Base-by-base conservation (phyloP, 2,888 invertebrate species). In the Hofmannophila pseudospretella region DNA sequence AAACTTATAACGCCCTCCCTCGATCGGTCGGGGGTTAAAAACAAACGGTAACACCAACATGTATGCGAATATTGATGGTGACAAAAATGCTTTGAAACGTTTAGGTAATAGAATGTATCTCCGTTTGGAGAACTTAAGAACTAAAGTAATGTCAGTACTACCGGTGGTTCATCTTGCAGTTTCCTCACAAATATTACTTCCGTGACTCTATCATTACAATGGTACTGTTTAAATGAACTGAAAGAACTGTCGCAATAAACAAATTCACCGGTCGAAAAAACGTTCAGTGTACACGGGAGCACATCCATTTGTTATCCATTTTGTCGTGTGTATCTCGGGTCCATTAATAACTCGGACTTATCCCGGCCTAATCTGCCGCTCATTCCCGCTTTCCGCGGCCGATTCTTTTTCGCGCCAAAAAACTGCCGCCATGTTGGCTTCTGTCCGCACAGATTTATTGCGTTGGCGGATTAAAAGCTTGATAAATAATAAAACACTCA, bases 281-380 rank as follows among this genome's bases (percentile, higher is more conserved):
- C n/a, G n/a, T n/a, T n/a, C n/a, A 54, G 8, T 20, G 32, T 25
- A 49, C 48, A 41, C 50, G 44, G 49, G 56, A 51, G 48, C 56
- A 58, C 61, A 64, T 57, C 73, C 80, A 80, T 82, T 73, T 67
- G 64, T 76, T 79, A 81, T 77, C 75, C 80, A 64, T 69, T 65
- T 61, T 66, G 70, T 69, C 70, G 68, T 69, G 75, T 80, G 73
- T 81, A 81, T 75, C 79, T 70, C 69, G 49, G 76, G 71, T 84
- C 82, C 84, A 86, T 86, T 86, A 86, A 86, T 86, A 86, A 84
- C 72, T 46, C 39, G 64, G 76, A 71, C 73, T 84, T 82, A 82
- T 81, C 82, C 78, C 52, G 51, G 60, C 68, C 80, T 85, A 84
- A 85, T 85, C 84, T 80, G 68, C 62, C 73, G 68, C 78, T 84